Evolutionary conservation across 2,888 invertebrate genomes (phyloP).

Genomic region (Enoplolaimus lenunculus): DNA sequence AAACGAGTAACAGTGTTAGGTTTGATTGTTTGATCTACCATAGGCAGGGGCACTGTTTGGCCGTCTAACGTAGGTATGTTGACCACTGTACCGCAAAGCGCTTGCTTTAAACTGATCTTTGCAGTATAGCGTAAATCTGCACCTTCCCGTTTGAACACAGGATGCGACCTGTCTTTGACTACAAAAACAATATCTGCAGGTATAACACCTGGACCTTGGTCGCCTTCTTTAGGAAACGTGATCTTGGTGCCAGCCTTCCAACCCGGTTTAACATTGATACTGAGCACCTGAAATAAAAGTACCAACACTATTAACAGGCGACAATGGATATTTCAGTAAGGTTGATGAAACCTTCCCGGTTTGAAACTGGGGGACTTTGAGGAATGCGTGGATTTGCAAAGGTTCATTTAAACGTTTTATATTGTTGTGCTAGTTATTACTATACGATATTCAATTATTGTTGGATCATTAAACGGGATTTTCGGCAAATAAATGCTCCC

Average conservation of each 20-base stretch:
- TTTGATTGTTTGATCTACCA: constrained; percentile 40
- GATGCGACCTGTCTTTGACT: constrained; percentile 46
- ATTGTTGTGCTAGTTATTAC: too few species aligned
- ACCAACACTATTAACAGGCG: too few species aligned
- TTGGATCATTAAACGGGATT: too few species aligned
- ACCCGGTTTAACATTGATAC: constrained; percentile 47
- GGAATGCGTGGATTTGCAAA: too few species aligned
- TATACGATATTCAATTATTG: too few species aligned
- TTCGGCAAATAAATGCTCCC: too few species aligned
- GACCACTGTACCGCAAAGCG: constrained; percentile 35
- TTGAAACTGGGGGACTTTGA: too few species aligned
- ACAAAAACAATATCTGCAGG: constrained; percentile 48
- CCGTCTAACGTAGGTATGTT: constrained; percentile 44
- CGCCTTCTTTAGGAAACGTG: constrained; percentile 48
- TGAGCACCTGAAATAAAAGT: constrained; percentile 41
- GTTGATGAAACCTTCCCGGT: too few species aligned
- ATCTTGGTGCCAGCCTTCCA: constrained; percentile 49
- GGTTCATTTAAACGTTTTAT: too few species aligned
- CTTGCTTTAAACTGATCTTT: constrained; percentile 30
- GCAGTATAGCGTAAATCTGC: constrained; percentile 43
- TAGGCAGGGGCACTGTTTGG: constrained; percentile 38
- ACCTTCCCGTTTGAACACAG: constrained; percentile 45
- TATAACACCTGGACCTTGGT: constrained; percentile 45
- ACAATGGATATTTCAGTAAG: too few species aligned
- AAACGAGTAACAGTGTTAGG: constrained; percentile 42